Percentiles rank a stretch among this genome's conserved stretches.
phyloP scores from a whole-genome alignment of 2,888 invertebrate species.

The Lasioglossum figueresi region DNA sequence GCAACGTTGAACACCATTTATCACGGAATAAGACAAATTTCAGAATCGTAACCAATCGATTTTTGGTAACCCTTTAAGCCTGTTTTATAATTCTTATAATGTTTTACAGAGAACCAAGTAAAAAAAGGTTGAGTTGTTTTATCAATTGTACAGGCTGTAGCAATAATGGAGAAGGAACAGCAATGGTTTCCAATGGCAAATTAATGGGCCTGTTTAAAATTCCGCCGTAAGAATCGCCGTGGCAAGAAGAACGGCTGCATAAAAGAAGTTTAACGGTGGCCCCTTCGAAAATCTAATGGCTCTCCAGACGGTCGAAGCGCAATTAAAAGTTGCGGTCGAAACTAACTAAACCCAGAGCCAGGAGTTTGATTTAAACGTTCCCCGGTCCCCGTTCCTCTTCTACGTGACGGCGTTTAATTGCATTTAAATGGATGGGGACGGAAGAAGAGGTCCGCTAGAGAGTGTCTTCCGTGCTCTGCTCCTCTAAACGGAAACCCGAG shows the following conservation, averaged over 20 bases:
- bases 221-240: not conserved
- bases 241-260: conserved; percentile 38
- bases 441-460: conserved; percentile 42
- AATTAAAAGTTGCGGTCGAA: conserved; percentile 82
- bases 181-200: not conserved
- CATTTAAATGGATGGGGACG: conserved; percentile 72
- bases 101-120: not conserved
- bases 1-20: not conserved
- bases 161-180: not conserved
- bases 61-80: not conserved
- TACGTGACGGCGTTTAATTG: conserved; percentile 81
- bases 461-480: conserved; percentile 57
- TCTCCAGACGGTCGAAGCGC: conserved; percentile 80
- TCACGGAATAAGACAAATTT: not conserved
- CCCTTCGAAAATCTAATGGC: conserved; percentile 77
- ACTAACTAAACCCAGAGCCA: conserved; percentile 78
- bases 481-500: conserved; percentile 47
- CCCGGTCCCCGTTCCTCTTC: conserved; percentile 66
- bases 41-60: not conserved
- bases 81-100: not conserved
- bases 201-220: conserved; percentile 7
- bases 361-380: conserved; percentile 81
- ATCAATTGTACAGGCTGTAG: not conserved
- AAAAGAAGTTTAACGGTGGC: conserved; percentile 63
- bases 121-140: not conserved